Evolutionary conservation across 2,888 invertebrate genomes (phyloP), one percentile per base, ranked within the genome.

Genomic region (Mellilla xanthometata): DNA sequence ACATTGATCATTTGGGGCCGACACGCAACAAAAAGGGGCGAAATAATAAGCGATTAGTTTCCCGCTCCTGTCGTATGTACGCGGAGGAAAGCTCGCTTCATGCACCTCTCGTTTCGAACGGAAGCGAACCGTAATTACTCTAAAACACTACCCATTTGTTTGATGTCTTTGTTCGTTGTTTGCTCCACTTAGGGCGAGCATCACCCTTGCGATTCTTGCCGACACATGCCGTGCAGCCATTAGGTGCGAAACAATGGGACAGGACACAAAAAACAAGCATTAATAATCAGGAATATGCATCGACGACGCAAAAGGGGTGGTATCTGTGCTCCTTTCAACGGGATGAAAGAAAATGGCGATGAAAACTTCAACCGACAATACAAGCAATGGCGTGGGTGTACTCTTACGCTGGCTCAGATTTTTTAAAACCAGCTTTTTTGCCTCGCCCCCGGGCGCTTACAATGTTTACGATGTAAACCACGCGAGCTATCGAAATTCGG

Each of bases 61-160:
- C 56, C 60, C 60, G 61, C 63, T 33, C 32, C 29, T 49, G 55
- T 72, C 7, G 32, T 74, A 77, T 74, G 30, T 74, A 73, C 68
- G 63, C 60, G 60, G 56, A 65, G 66, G 55, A 60, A 67, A 69
- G 71, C 65, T 67, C 70, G 70, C 71, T 75, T 71, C 74, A 72
- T 76, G 76, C 76, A 86, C 81, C 84, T 87, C 85, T 78, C 80
- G 77, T 80, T 84, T 79, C 75, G 80, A 80, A 81, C 81, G 86
- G 78, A 84, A 84, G 85, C 80, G 74, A 81, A 81, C 78, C 80
- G 87, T 88, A 88, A 89, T 89, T 88, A 88, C 87, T 88, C 89
- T 86, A 88, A 89, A 89, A 88, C 88, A 86, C 84, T 85, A 81
- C 85, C 85, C 87, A 89, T 89, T 88, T 88, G 87, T 89, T 88